Conservation (phyloP, 2,888 invertebrate species). For the Chrysina gloriosa region DNA sequence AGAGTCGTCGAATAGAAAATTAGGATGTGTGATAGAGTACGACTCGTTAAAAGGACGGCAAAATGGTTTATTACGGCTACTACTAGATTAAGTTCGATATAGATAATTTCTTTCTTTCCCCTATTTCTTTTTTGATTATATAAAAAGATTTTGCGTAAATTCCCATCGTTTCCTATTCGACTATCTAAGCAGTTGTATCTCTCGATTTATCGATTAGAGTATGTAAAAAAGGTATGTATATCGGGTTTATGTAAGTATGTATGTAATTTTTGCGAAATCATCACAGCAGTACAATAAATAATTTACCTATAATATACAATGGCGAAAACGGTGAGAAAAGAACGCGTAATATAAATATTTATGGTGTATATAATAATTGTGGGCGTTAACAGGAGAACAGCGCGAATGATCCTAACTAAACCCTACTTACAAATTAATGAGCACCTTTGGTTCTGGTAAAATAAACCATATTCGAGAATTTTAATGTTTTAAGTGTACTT, state of each 20-base stretch:
- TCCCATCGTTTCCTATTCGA: background rate
- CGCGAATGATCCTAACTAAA: constrained; percentile 49
- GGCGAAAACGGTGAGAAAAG: constrained; percentile 15
- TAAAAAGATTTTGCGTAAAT: background rate
- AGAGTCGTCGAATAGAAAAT: constrained; percentile 20
- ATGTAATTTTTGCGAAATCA: constrained; percentile 19
- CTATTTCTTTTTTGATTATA: background rate
- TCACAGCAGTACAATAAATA: constrained; percentile 38
- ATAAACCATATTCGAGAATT: constrained; percentile 43
- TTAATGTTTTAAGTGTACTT: constrained; percentile 6
- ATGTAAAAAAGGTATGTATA: too few relatives aligned
- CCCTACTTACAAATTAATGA: constrained; percentile 58
- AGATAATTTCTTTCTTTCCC: too few relatives aligned
- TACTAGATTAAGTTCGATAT: too few relatives aligned
- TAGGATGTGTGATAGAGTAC: background rate
- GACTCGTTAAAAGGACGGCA: constrained; percentile 5
- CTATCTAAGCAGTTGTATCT: constrained; percentile 1
- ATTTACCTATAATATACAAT: constrained; percentile 29
- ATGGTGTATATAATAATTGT: constrained; percentile 18
- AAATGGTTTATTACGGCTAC: too few relatives aligned
- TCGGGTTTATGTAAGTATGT: background rate
- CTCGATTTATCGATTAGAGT: too few relatives aligned
- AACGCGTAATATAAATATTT: constrained; percentile 14
- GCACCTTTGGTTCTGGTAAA: constrained; percentile 62
- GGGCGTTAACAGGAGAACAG: constrained; percentile 23